These are phyloP conservation scores for Zeus faber DNA, from an alignment of 2,113 vertebrate species.

Conservation along the genomic window DNA sequence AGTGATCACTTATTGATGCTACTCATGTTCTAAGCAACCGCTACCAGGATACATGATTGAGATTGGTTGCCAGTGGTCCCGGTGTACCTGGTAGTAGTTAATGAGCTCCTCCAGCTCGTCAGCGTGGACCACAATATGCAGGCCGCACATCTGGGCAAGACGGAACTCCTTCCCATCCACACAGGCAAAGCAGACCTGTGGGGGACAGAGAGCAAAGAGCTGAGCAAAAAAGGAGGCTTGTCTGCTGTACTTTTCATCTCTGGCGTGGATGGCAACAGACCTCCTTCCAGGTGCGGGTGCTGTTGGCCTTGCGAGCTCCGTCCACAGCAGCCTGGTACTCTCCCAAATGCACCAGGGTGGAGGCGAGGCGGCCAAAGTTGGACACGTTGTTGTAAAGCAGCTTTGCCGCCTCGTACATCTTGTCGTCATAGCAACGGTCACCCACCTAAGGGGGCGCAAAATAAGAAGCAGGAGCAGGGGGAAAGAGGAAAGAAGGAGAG, in stretches of 20 bases:
- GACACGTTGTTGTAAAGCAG: slow-evolving; percentile 97
- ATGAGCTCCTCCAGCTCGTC: slow-evolving; percentile 98
- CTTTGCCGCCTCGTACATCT: slow-evolving; percentile 98
- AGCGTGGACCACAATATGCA: slow-evolving; percentile 97
- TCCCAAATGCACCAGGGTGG: slow-evolving; percentile 93
- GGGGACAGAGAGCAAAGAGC: background rate
- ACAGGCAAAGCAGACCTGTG: slow-evolving; percentile 96
- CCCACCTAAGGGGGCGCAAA: slow-evolving; percentile 94
- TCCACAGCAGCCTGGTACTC: slow-evolving; percentile 98
- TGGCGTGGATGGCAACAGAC: slow-evolving; percentile 56
- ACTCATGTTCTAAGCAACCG: too few species aligned
- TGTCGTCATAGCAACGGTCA: slow-evolving; percentile 96
- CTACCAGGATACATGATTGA: too few species aligned
- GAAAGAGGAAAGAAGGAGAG: background rate
- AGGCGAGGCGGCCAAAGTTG: slow-evolving; percentile 96
- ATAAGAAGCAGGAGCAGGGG: too few species aligned
- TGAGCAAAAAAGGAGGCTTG: background rate
- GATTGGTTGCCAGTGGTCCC: background rate
- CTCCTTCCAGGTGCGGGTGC: slow-evolving; percentile 99
- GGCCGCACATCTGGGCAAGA: slow-evolving; percentile 96
- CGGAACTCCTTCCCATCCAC: slow-evolving; percentile 98
- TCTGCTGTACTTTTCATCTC: too few species aligned
- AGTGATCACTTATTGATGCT: too few species aligned
- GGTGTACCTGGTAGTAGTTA: slow-evolving; percentile 94
- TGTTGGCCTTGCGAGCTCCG: slow-evolving; percentile 97